phyloP scores from a whole-genome alignment of 2,888 invertebrate genomes.

The Trichopoda pennipes region DNA sequence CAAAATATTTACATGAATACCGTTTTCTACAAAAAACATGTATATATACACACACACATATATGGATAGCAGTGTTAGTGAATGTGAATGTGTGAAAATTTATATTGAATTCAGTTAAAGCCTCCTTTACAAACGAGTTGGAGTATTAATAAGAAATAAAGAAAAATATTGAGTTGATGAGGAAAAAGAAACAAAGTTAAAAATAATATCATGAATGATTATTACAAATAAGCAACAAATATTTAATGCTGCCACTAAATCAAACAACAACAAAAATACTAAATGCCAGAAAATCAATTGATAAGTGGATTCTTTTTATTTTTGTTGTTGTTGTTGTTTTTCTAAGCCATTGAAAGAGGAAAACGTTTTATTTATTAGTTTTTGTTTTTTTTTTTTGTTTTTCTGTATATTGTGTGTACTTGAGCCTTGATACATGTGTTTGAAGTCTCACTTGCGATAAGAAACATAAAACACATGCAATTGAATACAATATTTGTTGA shows the following conservation, averaged over 20 bases:
- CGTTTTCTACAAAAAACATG: slow-evolving; percentile 10
- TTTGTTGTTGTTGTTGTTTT: no score
- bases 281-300: slow-evolving; percentile 48
- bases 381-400: not conserved
- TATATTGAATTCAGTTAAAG: slow-evolving; percentile 33
- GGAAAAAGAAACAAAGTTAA: not conserved
- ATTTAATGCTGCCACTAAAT: slow-evolving; percentile 43
- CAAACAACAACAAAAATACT: not conserved
- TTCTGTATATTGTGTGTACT: slow-evolving; percentile 17
- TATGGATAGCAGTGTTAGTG: not conserved
- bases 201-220: slow-evolving; percentile 49
- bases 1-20: slow-evolving; percentile 76
- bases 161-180: slow-evolving; percentile 13
- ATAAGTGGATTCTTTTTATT: slow-evolving; percentile 49
- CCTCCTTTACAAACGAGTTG: slow-evolving; percentile 25
- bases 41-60: slow-evolving; percentile 2
- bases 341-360: slow-evolving; percentile 10
- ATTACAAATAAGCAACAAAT: slow-evolving; percentile 66
- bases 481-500: slow-evolving; percentile 4
- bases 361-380: slow-evolving; percentile 1
- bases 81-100: slow-evolving; percentile 5
- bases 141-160: slow-evolving; percentile 32
- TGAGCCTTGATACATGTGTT: slow-evolving; percentile 16
- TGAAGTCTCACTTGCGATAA: slow-evolving; percentile 56
- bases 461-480: slow-evolving; percentile 27